Evolutionary conservation across 2,113 vertebrate species (phyloP).

Genomic region (Atlantisia rogersi): DNA sequence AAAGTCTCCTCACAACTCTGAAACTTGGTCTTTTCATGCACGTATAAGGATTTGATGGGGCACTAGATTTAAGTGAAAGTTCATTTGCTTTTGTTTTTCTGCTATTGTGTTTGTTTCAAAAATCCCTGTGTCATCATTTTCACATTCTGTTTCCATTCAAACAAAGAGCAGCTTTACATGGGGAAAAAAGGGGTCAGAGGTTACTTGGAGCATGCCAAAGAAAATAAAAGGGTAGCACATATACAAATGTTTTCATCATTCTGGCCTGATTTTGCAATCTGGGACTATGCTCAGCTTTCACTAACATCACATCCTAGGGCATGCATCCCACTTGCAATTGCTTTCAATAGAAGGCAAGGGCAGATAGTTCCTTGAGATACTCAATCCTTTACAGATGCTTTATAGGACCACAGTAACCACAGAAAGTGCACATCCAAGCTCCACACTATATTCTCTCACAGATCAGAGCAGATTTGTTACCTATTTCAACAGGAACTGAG

Average conservation of each 20-base stretch:
- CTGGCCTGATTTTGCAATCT: conserved; percentile 64
- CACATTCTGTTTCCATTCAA: conserved; percentile 55
- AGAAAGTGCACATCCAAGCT: conserved; percentile 14
- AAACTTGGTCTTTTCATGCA: neutral
- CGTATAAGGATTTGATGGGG: neutral
- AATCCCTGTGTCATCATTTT: conserved; percentile 64
- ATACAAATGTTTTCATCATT: conserved; percentile 72
- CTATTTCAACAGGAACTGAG: neutral
- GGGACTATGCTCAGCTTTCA: conserved; percentile 57
- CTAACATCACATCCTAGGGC: conserved; percentile 60
- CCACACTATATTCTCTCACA: neutral
- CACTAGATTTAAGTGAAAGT: conserved; percentile 39
- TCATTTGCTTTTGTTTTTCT: conserved; percentile 40
- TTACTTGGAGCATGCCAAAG: conserved; percentile 53
- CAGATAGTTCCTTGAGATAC: conserved; percentile 32
- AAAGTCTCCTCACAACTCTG: neutral
- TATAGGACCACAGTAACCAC: conserved; percentile 18
- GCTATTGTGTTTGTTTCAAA: conserved; percentile 45
- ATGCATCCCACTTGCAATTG: conserved; percentile 42
- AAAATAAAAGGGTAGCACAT: conserved; percentile 67
- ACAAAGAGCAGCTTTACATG: conserved; percentile 58
- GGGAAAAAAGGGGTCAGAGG: conserved; percentile 50
- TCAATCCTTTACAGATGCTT: conserved; percentile 23
- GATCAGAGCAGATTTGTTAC: neutral
- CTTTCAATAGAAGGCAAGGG: conserved; percentile 43